Conservation (phyloP, 2,888 invertebrate genomes). For the Ophion ventricosus region DNA sequence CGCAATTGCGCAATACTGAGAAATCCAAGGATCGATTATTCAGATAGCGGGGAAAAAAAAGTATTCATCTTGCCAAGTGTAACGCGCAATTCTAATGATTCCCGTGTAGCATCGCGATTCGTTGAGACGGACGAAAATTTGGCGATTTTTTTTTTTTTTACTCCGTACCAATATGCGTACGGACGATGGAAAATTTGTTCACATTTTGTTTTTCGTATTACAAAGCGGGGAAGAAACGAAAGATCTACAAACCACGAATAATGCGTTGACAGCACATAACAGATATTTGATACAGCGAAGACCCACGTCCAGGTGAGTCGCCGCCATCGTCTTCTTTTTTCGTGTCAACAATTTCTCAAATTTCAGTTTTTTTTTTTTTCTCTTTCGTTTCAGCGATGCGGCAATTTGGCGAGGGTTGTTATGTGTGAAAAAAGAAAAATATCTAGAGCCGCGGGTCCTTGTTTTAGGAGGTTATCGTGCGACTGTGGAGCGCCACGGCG, state of each 20-base stretch:
- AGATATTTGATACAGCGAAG: slow-evolving; percentile 88
- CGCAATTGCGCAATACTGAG: neutral
- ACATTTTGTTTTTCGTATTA: neutral
- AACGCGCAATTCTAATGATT: no score
- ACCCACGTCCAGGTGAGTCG: slow-evolving; percentile 84
- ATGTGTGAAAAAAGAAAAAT: neutral
- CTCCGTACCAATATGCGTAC: neutral
- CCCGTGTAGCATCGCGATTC: no score
- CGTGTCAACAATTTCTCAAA: neutral
- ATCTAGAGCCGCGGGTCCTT: neutral
- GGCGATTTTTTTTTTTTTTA: neutral
- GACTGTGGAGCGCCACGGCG: neutral
- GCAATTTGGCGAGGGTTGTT: neutral
- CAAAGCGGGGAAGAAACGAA: neutral
- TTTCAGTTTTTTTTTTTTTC: neutral
- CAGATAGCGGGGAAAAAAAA: neutral
- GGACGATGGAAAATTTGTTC: neutral
- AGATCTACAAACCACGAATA: slow-evolving; percentile 86
- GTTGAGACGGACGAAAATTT: neutral
- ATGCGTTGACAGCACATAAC: slow-evolving; percentile 87
- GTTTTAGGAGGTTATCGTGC: neutral
- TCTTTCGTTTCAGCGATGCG: neutral
- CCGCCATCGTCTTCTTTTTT: slow-evolving; percentile 73
- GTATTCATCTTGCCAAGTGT: neutral
- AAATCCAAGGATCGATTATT: neutral